Percentiles rank a stretch among this genome's conserved stretches.
These are phyloP conservation scores for Rhynchotus rufescens DNA, from an alignment of 2,797 vertebrate genomes.

Conservation along the genomic window DNA sequence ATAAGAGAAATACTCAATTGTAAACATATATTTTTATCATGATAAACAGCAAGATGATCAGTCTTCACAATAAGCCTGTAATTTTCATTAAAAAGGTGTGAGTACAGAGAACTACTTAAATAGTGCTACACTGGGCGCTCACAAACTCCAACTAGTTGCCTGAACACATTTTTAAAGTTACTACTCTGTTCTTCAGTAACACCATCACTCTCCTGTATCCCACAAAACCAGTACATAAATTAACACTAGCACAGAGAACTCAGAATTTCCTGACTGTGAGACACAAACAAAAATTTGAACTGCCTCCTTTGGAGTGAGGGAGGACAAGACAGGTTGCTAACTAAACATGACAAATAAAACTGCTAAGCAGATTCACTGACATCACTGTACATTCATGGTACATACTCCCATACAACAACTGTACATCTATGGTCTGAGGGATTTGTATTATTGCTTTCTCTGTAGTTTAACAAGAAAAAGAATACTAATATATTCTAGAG, in stretches of 20 bases:
- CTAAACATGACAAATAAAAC: background rate
- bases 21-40: background rate
- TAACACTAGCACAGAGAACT: background rate
- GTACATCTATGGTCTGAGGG: background rate
- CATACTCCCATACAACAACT: background rate
- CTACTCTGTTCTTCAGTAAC: background rate
- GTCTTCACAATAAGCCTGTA: background rate
- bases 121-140: background rate
- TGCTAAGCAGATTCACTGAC: background rate
- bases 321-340: background rate
- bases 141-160: fast-evolving
- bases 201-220: background rate
- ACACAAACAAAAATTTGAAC: background rate
- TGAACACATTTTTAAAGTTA: background rate
- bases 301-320: background rate
- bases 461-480: background rate
- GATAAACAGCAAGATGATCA: background rate
- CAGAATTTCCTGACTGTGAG: fast-evolving
- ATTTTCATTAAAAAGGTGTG: background rate
- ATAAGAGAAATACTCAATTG: background rate
- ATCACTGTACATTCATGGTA: background rate
- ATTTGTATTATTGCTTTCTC: background rate
- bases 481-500: background rate
- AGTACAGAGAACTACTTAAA: background rate
- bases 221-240: background rate